A percentile compares a stretch with the other conserved stretches of the same genome.
Evolutionary conservation across 2,888 invertebrate genomes (phyloP).

Genomic region (Acanthosepion lycidas): DNA sequence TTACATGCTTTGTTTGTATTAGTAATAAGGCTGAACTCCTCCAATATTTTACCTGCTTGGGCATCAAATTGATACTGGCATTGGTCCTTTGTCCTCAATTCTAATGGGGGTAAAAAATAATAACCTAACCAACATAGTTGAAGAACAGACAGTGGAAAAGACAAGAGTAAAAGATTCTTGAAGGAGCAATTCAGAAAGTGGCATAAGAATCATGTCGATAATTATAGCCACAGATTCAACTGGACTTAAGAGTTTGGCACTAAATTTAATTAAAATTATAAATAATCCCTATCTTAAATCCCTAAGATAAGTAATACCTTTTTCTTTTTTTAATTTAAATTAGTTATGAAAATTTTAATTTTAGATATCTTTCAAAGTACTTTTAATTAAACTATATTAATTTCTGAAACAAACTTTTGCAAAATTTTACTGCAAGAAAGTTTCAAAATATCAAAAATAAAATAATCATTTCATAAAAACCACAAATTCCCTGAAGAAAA

Average conservation of each 20-base stretch:
- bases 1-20: slow-evolving; percentile 33
- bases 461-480: no score
- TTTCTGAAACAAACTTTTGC: no score
- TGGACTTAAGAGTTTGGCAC: neutral
- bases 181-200: neutral
- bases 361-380: neutral
- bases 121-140: neutral
- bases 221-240: neutral
- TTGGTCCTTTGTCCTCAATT: slow-evolving; percentile 33
- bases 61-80: slow-evolving; percentile 33
- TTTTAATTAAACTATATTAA: neutral
- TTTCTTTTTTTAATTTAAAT: neutral
- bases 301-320: neutral
- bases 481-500: no score
- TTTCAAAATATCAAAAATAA: no score
- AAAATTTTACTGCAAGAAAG: no score
- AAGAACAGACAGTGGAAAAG: neutral
- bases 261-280: neutral
- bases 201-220: neutral
- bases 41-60: slow-evolving; percentile 33
- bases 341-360: neutral
- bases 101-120: slow-evolving; percentile 33
- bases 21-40: slow-evolving; percentile 20
- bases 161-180: neutral
- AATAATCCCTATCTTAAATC: neutral